phyloP scores from a whole-genome alignment of 2,888 invertebrate genomes.

The Nomada ferruginata region DNA sequence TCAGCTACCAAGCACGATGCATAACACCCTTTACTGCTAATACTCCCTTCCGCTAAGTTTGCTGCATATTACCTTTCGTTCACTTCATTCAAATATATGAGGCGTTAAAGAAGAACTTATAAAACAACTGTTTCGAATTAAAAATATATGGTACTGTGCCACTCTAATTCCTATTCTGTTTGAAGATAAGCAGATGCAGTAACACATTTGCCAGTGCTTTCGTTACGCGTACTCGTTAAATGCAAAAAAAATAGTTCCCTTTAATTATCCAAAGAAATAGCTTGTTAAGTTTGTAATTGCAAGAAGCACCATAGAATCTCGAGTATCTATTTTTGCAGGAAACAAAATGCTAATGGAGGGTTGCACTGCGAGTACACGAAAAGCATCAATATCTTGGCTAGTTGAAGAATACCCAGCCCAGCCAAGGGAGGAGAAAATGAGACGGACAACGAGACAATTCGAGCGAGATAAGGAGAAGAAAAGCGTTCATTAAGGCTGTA shows the following conservation, averaged over 20 bases:
- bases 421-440: constrained; percentile 46
- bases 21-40: no score
- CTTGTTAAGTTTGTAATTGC: constrained; percentile 27
- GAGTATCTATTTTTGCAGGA: constrained; percentile 41
- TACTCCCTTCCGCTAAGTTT: no score
- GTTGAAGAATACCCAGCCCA: constrained; percentile 51
- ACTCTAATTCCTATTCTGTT: background rate
- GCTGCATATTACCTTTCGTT: no score
- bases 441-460: constrained; percentile 45
- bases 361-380: constrained; percentile 31
- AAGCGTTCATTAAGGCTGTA: constrained; percentile 77
- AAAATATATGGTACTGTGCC: no score
- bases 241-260: background rate
- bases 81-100: no score
- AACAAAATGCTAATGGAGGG: constrained; percentile 69
- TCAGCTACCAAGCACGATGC: no score
- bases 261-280: background rate
- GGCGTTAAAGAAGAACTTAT: no score
- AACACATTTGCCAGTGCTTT: background rate
- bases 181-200: no score
- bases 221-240: background rate
- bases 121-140: background rate
- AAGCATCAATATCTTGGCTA: constrained; percentile 57
- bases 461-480: constrained; percentile 54
- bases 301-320: constrained; percentile 28